Percentiles rank a stretch among this genome's conserved stretches.
Evolutionary conservation across 92 coral and sea anemone genomes (phyloP).

Genomic region (Ricordea florida): DNA sequence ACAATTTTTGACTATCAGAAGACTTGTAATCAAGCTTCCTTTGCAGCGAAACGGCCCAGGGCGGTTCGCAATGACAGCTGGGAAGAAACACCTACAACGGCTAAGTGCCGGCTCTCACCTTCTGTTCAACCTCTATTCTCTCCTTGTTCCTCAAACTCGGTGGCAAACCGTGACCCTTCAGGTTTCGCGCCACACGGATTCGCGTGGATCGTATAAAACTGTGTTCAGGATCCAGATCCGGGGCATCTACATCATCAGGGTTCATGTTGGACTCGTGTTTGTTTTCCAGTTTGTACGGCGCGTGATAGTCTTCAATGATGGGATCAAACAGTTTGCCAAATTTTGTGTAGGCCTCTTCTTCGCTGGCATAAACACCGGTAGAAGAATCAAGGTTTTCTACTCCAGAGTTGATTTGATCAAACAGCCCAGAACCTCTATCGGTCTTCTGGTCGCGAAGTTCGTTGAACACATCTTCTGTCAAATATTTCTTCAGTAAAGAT

Average conservation of each 20-base stretch:
- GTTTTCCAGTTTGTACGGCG: constrained; percentile 77
- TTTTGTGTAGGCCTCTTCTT: constrained; percentile 68
- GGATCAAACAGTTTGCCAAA: constrained; percentile 62
- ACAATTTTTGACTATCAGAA: no score
- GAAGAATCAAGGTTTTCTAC: constrained; percentile 57
- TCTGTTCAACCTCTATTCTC: constrained; percentile 77
- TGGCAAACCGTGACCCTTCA: constrained; percentile 76
- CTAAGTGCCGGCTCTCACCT: constrained; percentile 38
- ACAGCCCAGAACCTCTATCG: constrained; percentile 31
- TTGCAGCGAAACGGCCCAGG: no score
- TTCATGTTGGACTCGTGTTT: constrained; percentile 86
- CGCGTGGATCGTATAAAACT: constrained; percentile 79
- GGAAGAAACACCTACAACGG: neutral
- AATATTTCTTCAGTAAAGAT: constrained; percentile 52
- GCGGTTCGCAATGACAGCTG: neutral
- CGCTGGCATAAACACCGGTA: constrained; percentile 62
- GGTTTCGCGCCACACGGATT: constrained; percentile 91
- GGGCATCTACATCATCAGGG: constrained; percentile 78
- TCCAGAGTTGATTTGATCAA: constrained; percentile 68
- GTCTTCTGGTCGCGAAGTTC: constrained; percentile 67
- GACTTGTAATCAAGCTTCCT: no score
- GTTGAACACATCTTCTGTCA: constrained; percentile 47
- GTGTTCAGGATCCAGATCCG: constrained; percentile 74
- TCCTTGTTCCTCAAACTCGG: constrained; percentile 77
- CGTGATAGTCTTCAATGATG: constrained; percentile 82